A percentile compares a stretch with the other conserved stretches of the same genome.
phyloP scores from a whole-genome alignment of 2,888 invertebrate species.

The Deilephila porcellus region DNA sequence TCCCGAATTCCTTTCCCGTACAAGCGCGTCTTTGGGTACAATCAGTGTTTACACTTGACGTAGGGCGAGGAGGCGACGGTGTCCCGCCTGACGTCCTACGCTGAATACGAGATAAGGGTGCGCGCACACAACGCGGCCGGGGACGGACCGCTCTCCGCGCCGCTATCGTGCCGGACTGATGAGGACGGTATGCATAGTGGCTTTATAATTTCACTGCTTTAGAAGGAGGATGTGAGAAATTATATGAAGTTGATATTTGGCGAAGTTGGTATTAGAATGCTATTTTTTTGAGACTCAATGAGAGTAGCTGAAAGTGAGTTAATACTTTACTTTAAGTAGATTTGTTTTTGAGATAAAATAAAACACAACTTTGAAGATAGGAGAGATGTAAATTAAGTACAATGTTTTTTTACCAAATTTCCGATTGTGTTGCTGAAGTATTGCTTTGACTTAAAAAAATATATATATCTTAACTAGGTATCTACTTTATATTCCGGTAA shows the following conservation, averaged over 20 bases:
- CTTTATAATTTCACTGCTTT: not conserved
- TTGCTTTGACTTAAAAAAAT: no score
- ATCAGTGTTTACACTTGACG: not conserved
- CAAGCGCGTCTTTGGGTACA: not conserved
- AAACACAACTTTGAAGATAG: no score
- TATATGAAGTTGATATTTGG: not conserved
- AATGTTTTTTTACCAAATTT: no score
- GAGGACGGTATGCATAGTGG: conserved; percentile 88
- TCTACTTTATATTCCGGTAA: no score
- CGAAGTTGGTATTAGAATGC: no score
- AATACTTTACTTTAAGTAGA: no score
- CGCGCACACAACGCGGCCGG: conserved; percentile 94
- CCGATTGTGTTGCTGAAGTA: no score
- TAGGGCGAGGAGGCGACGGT: conserved; percentile 90
- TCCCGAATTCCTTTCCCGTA: not conserved
- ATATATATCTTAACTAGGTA: no score
- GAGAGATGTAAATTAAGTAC: no score
- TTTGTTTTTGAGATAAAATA: no score
- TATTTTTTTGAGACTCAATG: no score
- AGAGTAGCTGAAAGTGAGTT: no score
- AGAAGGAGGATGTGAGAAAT: not conserved
- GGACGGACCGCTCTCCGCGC: conserved; percentile 91
- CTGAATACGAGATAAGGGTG: conserved; percentile 94
- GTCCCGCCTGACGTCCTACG: conserved; percentile 91
- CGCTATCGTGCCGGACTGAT: conserved; percentile 92